Conservation (phyloP, 2,888 invertebrate genomes). For the Agonopterix heracliana region DNA sequence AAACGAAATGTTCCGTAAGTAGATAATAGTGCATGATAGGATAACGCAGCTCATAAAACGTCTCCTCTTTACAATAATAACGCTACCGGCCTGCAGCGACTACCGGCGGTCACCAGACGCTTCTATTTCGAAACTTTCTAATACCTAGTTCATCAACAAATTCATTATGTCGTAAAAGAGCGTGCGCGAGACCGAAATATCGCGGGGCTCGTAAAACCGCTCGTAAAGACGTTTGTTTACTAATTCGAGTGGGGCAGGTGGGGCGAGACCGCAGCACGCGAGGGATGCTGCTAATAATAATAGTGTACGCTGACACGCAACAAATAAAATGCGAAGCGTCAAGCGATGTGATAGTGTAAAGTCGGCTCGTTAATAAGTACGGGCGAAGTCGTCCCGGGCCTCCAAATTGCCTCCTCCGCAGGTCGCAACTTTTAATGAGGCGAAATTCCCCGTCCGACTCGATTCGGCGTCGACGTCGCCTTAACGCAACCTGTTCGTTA, state of each 20-base stretch:
- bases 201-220: slow-evolving; percentile 71
- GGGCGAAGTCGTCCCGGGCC: slow-evolving; percentile 47
- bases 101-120: slow-evolving; percentile 54
- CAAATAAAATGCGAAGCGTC: slow-evolving; percentile 7
- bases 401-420: slow-evolving; percentile 70
- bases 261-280: slow-evolving; percentile 41
- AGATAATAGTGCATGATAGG: too few species aligned
- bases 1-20: too few species aligned
- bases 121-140: slow-evolving; percentile 74
- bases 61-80: slow-evolving; percentile 7
- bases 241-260: slow-evolving; percentile 74
- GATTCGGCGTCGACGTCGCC: slow-evolving; percentile 56
- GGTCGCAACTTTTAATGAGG: slow-evolving; percentile 76
- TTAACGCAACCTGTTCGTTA: slow-evolving; percentile 75
- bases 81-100: not conserved
- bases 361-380: slow-evolving; percentile 62
- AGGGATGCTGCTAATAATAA: slow-evolving; percentile 66
- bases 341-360: slow-evolving; percentile 52
- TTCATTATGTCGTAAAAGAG: slow-evolving; percentile 75
- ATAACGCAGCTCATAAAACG: not conserved
- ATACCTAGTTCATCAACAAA: slow-evolving; percentile 75
- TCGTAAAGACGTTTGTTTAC: slow-evolving; percentile 77
- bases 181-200: slow-evolving; percentile 73
- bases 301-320: slow-evolving; percentile 29
- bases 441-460: slow-evolving; percentile 64